Evolutionary conservation across 2,797 vertebrate species (phyloP).

Genomic region (Tauraco hartlaubi): DNA sequence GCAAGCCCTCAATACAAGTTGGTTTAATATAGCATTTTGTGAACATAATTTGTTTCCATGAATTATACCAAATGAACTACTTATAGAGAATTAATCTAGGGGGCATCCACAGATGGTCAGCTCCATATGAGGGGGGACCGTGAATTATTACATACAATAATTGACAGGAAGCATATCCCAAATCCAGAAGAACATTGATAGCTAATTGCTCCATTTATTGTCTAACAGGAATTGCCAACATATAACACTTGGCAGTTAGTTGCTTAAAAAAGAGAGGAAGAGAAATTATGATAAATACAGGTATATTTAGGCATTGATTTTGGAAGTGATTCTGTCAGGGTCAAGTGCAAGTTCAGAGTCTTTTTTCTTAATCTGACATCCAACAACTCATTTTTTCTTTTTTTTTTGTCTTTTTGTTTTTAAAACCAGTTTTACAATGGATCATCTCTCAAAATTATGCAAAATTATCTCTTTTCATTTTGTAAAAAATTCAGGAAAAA

Average conservation of each 20-base stretch:
- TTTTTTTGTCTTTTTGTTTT: too few species aligned
- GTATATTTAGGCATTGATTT: neutral
- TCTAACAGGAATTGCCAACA: neutral
- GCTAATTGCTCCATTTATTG: neutral
- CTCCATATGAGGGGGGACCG: neutral
- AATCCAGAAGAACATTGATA: neutral
- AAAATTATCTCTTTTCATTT: neutral
- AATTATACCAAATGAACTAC: neutral
- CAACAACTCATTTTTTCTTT: neutral
- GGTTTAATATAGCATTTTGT: neutral
- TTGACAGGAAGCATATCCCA: neutral
- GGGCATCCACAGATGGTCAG: neutral
- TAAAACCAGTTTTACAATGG: neutral
- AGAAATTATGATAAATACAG: neutral
- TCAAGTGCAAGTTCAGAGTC: neutral
- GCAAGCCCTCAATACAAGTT: neutral
- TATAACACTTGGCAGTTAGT: neutral
- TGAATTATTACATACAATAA: neutral
- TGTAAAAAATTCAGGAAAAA: neutral
- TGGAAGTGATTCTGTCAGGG: neutral
- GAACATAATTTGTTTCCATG: neutral
- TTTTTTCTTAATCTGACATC: neutral
- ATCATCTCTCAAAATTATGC: neutral
- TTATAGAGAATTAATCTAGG: neutral
- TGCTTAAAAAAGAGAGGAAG: neutral